Conservation (phyloP, 2,797 vertebrate species). For the Cirrhinus molitorella region DNA sequence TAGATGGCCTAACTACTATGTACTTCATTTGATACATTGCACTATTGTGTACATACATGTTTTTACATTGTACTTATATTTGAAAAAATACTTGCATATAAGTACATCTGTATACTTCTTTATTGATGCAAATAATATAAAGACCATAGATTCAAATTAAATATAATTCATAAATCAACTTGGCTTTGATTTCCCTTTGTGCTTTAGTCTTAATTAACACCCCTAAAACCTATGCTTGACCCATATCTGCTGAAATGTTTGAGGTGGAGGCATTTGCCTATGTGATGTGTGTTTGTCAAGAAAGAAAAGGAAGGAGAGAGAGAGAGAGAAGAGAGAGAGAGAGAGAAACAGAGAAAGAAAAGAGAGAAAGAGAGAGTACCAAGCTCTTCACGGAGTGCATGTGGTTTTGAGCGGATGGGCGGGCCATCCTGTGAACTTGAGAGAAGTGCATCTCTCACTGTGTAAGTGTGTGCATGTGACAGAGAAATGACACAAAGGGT, state of each 20-base stretch:
- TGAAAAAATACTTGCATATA: too few relatives aligned
- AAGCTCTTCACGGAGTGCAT: slow-evolving; percentile 30
- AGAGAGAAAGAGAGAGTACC: slow-evolving; percentile 1
- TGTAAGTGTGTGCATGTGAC: slow-evolving; percentile 33
- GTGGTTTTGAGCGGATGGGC: slow-evolving; percentile 61
- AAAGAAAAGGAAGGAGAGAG: neutral
- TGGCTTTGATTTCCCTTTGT: neutral
- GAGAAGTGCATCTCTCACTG: slow-evolving; percentile 21
- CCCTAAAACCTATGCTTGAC: neutral
- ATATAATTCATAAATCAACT: neutral
- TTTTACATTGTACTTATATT: too few relatives aligned
- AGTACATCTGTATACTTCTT: too few relatives aligned
- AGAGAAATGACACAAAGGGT: slow-evolving; percentile 45
- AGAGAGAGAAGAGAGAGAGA: slow-evolving; percentile 14
- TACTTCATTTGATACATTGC: too few relatives aligned
- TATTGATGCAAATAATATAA: too few relatives aligned
- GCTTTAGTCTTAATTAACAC: neutral
- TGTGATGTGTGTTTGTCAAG: slow-evolving; percentile 37
- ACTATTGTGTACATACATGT: too few relatives aligned
- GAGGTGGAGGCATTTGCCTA: slow-evolving; percentile 43
- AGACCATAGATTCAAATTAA: neutral
- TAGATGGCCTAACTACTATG: too few relatives aligned
- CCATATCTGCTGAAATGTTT: slow-evolving; percentile 17
- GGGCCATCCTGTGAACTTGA: slow-evolving; percentile 61
- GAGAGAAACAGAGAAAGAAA: slow-evolving; percentile 7